Evolutionary conservation across 2,888 invertebrate genomes (phyloP).

Genomic region (Sinohyriopsis cumingii): DNA sequence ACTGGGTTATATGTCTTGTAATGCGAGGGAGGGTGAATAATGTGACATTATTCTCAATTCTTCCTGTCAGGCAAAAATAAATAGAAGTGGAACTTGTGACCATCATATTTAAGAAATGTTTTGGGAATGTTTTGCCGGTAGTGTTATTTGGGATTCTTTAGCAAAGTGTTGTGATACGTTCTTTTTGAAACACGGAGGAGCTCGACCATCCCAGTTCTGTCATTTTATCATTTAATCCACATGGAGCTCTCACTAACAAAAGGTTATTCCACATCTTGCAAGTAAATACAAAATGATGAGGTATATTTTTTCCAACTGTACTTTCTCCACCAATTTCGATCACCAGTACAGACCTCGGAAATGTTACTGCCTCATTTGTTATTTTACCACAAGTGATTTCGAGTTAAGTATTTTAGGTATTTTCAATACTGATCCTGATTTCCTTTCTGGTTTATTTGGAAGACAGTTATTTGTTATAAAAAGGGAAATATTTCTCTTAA

Average conservation of each 20-base stretch:
- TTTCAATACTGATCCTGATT: slow-evolving; percentile 1
- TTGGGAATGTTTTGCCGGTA: too few relatives aligned
- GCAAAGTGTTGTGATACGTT: slow-evolving; percentile 10
- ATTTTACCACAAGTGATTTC: slow-evolving; percentile 5
- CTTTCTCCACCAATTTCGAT: slow-evolving; percentile 13
- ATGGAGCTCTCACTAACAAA: slow-evolving; percentile 4
- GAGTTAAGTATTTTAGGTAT: not conserved
- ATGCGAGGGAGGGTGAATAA: too few relatives aligned
- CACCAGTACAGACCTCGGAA: slow-evolving; percentile 3
- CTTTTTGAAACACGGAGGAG: slow-evolving; percentile 3
- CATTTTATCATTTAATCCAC: slow-evolving; percentile 5
- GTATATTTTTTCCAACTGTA: not conserved
- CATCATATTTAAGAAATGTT: too few relatives aligned
- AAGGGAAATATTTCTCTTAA: not conserved
- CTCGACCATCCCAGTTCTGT: slow-evolving; percentile 21
- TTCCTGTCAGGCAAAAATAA: too few relatives aligned
- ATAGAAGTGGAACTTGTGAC: too few relatives aligned
- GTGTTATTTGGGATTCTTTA: not conserved
- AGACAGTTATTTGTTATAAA: slow-evolving; percentile 3
- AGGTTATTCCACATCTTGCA: slow-evolving; percentile 12
- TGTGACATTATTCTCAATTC: too few relatives aligned
- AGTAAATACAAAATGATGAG: slow-evolving; percentile 8
- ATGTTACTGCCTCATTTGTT: not conserved
- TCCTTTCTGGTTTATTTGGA: slow-evolving; percentile 6
- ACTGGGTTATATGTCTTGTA: too few relatives aligned